A percentile compares a stretch with the other conserved stretches of the same genome.
Conservation (phyloP, 2,888 invertebrate genomes). For the Euclidia mi region DNA sequence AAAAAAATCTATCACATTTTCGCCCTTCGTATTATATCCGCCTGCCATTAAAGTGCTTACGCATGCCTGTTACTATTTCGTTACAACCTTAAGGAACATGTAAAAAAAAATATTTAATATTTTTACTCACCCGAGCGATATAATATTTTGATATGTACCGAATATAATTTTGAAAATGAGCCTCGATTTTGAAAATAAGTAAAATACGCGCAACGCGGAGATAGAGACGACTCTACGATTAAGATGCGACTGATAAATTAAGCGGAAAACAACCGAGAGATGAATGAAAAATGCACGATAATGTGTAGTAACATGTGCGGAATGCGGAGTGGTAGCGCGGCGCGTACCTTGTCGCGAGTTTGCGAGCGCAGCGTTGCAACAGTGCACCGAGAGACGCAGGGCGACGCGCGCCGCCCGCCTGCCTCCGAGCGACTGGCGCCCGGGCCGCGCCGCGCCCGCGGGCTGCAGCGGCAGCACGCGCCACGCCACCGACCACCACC, state of each 20-base stretch:
- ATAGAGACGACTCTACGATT: constrained; percentile 26
- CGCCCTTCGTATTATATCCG: constrained; percentile 34
- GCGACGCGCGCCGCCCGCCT: constrained; percentile 85
- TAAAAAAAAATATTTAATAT: constrained; percentile 34
- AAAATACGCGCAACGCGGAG: constrained; percentile 42
- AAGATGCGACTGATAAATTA: constrained; percentile 52
- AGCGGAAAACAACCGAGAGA: constrained; percentile 61
- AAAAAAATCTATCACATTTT: constrained; percentile 26
- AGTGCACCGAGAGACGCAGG: constrained; percentile 72
- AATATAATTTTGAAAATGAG: constrained; percentile 32
- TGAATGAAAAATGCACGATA: constrained; percentile 80
- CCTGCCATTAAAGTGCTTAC: constrained; percentile 59
- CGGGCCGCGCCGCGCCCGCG: constrained; percentile 80
- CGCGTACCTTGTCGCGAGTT: constrained; percentile 75
- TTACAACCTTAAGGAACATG: constrained; percentile 32
- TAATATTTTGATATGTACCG: constrained; percentile 27
- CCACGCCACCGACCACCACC: constrained; percentile 57
- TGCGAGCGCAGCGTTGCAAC: constrained; percentile 77
- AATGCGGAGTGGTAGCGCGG: constrained; percentile 63
- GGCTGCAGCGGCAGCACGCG: constrained; percentile 71
- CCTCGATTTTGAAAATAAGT: constrained; percentile 45
- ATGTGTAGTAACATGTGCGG: constrained; percentile 62
- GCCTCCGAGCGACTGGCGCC: constrained; percentile 87
- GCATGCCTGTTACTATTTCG: constrained; percentile 57
- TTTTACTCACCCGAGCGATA: constrained; percentile 48